These are phyloP conservation scores for Sterna hirundo DNA, from an alignment of 2,113 vertebrate species.

Conservation along the genomic window DNA sequence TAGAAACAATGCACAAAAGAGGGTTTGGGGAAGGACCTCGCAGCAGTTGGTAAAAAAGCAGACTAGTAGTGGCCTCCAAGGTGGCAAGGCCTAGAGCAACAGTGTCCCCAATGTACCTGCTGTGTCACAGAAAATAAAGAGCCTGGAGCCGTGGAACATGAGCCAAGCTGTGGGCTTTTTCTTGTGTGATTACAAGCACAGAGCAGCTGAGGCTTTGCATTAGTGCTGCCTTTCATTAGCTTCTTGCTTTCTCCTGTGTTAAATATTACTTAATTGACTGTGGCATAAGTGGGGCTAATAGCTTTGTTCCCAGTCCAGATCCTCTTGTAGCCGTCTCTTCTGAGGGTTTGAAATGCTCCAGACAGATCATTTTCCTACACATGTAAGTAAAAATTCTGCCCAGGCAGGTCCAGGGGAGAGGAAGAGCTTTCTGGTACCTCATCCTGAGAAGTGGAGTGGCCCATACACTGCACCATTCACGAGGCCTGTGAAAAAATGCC, in stretches of 20 bases:
- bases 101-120: not conserved
- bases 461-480: too few species aligned
- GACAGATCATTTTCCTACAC: rapidly evolving
- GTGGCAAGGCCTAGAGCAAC: not conserved
- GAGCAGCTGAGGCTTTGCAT: conserved; percentile 25
- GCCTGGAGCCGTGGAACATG: rapidly evolving
- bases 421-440: not conserved
- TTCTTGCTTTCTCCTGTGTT: conserved; percentile 37
- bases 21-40: not conserved
- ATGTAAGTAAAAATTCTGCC: not conserved
- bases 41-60: not conserved
- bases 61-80: not conserved
- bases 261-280: conserved; percentile 47
- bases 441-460: not conserved
- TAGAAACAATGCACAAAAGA: not conserved
- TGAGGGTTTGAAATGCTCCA: not conserved
- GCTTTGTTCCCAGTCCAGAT: not conserved
- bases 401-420: not conserved
- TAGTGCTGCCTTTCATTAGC: conserved; percentile 40
- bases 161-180: not conserved
- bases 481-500: not conserved
- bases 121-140: not conserved
- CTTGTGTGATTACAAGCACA: not conserved
- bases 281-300: not conserved
- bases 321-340: not conserved